These are phyloP conservation scores for Strongylocentrotus purpuratus DNA, from an alignment of 35 echinoderm and acorn worm species.

Conservation along the genomic window DNA sequence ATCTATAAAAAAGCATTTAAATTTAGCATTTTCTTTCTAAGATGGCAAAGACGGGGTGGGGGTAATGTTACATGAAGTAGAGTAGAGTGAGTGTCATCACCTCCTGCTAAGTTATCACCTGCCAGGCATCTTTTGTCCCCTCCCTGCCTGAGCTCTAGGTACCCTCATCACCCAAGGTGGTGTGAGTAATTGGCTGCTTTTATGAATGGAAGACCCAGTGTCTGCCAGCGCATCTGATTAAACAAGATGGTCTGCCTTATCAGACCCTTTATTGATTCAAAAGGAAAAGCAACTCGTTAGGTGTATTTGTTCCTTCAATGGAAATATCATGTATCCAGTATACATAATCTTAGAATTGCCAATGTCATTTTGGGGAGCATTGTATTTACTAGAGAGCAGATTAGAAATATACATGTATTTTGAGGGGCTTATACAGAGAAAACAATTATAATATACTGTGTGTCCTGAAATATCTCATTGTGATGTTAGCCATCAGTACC, in stretches of 20 bases:
- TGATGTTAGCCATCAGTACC: no score
- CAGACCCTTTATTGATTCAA: neutral
- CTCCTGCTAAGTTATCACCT: neutral
- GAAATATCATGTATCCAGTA: no score
- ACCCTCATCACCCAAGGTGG: neutral
- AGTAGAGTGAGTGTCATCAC: neutral
- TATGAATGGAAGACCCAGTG: neutral
- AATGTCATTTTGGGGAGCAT: no score
- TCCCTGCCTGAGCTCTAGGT: neutral
- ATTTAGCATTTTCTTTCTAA: no score
- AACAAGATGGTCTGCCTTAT: neutral
- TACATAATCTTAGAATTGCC: no score
- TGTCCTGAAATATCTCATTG: no score
- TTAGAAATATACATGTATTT: no score
- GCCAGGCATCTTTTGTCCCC: neutral
- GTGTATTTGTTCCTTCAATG: neutral
- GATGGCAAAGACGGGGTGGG: neutral
- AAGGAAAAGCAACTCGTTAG: neutral
- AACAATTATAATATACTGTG: no score
- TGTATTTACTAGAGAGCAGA: no score
- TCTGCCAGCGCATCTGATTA: slow-evolving; percentile 8
- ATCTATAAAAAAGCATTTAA: no score
- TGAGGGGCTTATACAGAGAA: no score
- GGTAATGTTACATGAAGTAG: neutral
- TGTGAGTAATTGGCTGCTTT: slow-evolving; percentile 10